Base-by-base conservation (phyloP, 2,797 vertebrate species). In the Sternarchorhynchus goeldii region DNA sequence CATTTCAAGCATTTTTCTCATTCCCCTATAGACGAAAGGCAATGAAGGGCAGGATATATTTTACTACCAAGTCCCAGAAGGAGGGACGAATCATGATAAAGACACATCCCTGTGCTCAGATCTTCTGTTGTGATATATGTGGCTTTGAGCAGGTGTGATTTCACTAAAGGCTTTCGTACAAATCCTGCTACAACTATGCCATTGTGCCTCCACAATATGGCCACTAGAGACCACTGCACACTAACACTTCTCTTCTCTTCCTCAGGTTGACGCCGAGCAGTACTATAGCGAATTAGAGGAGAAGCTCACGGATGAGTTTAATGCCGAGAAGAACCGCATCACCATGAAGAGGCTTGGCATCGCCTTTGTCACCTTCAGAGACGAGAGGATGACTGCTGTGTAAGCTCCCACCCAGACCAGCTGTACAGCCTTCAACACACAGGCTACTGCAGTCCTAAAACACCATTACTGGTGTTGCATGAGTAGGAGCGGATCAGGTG, bases 281-380 rank as follows among this genome's bases (percentile, higher is more conserved):
- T 98, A 98, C 83, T 99, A 99, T 0, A 95, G 96, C 14, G 97
- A 98, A 87, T 81, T 99, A 79, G 98, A 99, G 81, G 97, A 99
- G 88, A 97, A 96, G 84, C 91, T 97, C 60, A 99, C 97, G 0
- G 98, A 99, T 0, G 97, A 98, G 85, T 99, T 99, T 84, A 97
- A 98, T 0, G 97, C 96, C 0, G 98, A 99, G 90, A 96, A 96
- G 88, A 95, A 94, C 85, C 95, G 94, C 2, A 95, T 99, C 81
- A 85, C 84, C 0, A 90, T 96, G 84, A 99, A 97, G 88, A 90
- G 95, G 56, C 93, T 99, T 5, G 96, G 96, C 86, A 92, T 97
- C 58, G 94, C 95, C 66, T 99, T 99, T 0, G 94, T 99, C 87
- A 99, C 97, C 32, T 98, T 99, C 88, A 95, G 97, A 80, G 96